Conservation (phyloP, 37 sponge, comb jelly and placozoan genomes). For the Halisarca cf. caerulea region DNA sequence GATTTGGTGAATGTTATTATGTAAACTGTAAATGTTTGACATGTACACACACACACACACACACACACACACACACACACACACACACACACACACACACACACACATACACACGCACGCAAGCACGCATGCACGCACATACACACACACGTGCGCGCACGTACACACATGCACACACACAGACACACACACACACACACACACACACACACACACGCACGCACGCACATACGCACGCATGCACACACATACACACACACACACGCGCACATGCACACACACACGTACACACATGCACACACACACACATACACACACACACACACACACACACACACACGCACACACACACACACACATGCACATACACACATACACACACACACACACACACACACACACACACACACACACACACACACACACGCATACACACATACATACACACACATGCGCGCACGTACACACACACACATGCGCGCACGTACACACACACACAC, state of each 20-base stretch:
- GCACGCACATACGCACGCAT: neutral
- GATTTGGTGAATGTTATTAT: no score
- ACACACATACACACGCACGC: conserved; percentile 10
- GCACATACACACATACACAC: conserved; percentile 16
- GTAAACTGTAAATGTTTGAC: neutral
- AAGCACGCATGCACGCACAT: neutral
- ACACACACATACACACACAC: conserved; percentile 20
- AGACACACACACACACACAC: conserved; percentile 2
- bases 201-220: neutral
- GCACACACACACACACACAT: conserved; percentile 2
- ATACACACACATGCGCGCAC: neutral
- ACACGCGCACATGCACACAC: neutral
- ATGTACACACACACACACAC: conserved; percentile 7
- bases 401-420: conserved; percentile 15
- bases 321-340: neutral
- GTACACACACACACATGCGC: conserved; percentile 5
- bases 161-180: neutral
- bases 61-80: conserved; percentile 7
- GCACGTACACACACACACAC: conserved; percentile 22
- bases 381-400: neutral
- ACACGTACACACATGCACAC: neutral
- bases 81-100: conserved; percentile 8
- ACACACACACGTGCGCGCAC: neutral
- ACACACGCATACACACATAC: conserved; percentile 15
- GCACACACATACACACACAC: conserved; percentile 14